phyloP scores from a whole-genome alignment of 35 echinoderm and acorn worm genomes.

The Heliocidaris erythrogramma region DNA sequence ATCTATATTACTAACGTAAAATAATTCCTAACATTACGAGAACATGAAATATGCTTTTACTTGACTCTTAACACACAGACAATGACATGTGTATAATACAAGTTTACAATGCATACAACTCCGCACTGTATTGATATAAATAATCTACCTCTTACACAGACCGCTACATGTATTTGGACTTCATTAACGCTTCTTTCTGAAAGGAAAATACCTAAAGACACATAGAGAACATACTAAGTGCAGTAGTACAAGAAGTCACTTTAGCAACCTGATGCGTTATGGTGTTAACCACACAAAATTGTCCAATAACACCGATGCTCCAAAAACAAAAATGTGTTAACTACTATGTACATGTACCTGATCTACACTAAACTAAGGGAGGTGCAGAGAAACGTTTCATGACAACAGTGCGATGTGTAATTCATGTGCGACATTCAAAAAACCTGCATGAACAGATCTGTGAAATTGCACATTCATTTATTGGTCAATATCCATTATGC shows the following conservation, averaged over 20 bases:
- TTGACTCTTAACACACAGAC: neutral
- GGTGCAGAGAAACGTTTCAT: too few species aligned
- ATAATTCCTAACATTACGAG: neutral
- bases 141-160: neutral
- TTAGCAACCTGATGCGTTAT: too few species aligned
- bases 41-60: neutral
- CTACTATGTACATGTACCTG: too few species aligned
- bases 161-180: neutral
- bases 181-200: neutral
- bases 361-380: too few species aligned
- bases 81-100: neutral
- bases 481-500: neutral
- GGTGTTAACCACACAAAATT: too few species aligned
- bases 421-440: neutral
- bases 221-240: too few species aligned
- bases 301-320: too few species aligned
- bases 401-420: too few species aligned
- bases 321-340: too few species aligned
- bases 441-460: neutral
- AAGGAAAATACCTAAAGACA: neutral
- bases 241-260: too few species aligned
- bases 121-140: neutral
- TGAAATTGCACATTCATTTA: neutral
- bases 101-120: neutral
- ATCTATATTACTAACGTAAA: neutral